Evolutionary conservation across 2,888 invertebrate genomes (phyloP), one percentile per base, ranked within the genome.

Genomic region (Stenurella melanura): DNA sequence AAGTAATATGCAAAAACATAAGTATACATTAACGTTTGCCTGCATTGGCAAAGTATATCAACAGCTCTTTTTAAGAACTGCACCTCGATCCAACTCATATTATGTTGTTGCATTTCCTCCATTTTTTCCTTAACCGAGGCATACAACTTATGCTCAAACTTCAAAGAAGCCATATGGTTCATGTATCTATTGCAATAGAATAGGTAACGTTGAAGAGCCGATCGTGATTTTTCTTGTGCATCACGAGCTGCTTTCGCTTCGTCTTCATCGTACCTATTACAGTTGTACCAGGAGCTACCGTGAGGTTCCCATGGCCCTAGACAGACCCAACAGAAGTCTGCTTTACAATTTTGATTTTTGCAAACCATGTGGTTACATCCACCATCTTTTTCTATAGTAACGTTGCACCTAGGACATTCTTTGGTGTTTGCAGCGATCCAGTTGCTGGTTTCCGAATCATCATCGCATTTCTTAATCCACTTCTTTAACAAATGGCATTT

Each of bases 351-450:
- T 91, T 97, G 96, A 91, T 98, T 99, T 91, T 98, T 98, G 91
- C 99, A 99, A 70, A 89, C 96, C 98, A 99, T 99, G 90, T 99
- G 99, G 91, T 99, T 99, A 90, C 99, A 99, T 68, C 99, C 99
- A 78, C 99, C 99, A 90, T 99, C 98, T 89, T 97, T 97, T 88
- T 97, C 97, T 85, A 97, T 97, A n/a, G 96, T 96, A 67, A 97
- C 98, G 90, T 97, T 97, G 90, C 99, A 99, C 89, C 96, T 97
- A 60, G 99, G 99, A 90, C 99, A 99, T 91, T 98, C 98, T 92
- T 99, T 99, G 73, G 99, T 99, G 91, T 99, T 99, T 34, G 98
- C 98, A 75, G 98, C 98, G 87, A 99, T 98, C 99, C 99, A 99
- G 89, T 99, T 99, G 12, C 98, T 97, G 73, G 99, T 99, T 91